These are phyloP conservation scores for Acyrthosiphon pisum DNA, from an alignment of 1,140 invertebrate genomes.

Conservation along the genomic window DNA sequence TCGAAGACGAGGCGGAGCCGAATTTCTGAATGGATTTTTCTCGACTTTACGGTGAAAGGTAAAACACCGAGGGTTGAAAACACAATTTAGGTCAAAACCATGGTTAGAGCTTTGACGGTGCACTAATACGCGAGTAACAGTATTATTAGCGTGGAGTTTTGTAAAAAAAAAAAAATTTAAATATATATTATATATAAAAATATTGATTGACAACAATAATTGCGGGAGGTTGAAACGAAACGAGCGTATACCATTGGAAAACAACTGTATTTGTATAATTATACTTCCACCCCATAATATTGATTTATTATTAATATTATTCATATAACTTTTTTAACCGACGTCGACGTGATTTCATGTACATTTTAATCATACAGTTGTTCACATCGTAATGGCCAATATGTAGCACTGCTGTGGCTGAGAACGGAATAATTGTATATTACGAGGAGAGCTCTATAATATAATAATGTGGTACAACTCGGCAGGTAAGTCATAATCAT, in stretches of 20 bases:
- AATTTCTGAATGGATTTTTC: slow-evolving; percentile 1
- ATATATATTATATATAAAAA: not conserved
- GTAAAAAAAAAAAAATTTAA: not conserved
- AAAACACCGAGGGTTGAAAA: not conserved
- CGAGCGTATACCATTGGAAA: not conserved
- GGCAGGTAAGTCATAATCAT: not conserved
- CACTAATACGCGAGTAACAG: not conserved
- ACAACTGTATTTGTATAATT: no score
- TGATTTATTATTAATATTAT: not conserved
- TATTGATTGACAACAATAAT: not conserved
- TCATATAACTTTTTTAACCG: not conserved
- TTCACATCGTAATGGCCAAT: not conserved
- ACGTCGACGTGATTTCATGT: not conserved
- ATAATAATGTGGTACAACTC: not conserved
- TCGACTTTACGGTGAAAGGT: not conserved
- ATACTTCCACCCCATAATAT: not conserved
- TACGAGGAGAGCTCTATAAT: no score
- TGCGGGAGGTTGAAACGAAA: not conserved
- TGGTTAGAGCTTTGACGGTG: not conserved
- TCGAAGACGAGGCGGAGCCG: not conserved
- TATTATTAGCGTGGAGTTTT: not conserved
- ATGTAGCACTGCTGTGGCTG: not conserved
- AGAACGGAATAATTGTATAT: not conserved
- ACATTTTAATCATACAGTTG: not conserved
- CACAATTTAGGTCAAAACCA: slow-evolving; percentile 1